Base-by-base conservation (phyloP, 2,113 vertebrate species). In the Macrotis lagotis region DNA sequence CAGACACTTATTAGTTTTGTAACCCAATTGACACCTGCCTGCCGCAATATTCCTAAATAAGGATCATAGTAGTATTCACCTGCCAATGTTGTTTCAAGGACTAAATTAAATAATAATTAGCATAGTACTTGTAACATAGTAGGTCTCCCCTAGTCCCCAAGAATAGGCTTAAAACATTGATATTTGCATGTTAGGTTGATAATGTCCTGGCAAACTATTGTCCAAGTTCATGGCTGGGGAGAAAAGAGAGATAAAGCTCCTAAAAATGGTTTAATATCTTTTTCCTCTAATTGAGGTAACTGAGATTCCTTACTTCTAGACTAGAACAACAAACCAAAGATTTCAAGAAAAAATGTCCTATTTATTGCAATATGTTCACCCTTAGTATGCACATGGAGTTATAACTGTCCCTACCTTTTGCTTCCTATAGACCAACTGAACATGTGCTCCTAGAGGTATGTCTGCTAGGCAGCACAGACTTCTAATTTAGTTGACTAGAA, bases 381-480 rank as follows among this genome's bases (percentile, higher is more conserved):
- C 93, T 96, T 50, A 92, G 48, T 92, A 94, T 48, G 28, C 52
- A 91, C 92, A 91, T 59, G 93, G 93, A 93, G 48, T 24, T 91
- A 91, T 83, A 88, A 91, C 24, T 53, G 0, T 37, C 47, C 16
- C 48, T 48, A 93, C 50, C 94, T 53, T 94, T 47, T 95, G 3
- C 93, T 49, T 89, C 55, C 94, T 90, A 93, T 93, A 92, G 51
- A 94, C 91, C 92, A 93, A 1, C 90, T 94, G 88, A 93, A 4
- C 47, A 93, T 51, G 59, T 44, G 0, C 93, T 50, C 19, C 11
- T 91, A 88, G 66, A 44, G 93, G 88, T 6, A 48, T 95, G 92
- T 50, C 95, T 94, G 48, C 49, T n/a, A 93, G 22, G 6, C 94
- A 91, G 95, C 25, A 90, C 89, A 19, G 95, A 90, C 8, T 91